Percentiles rank a stretch among this genome's conserved stretches.
Conservation (phyloP, 2,113 vertebrate species). For the Azemiops feae region DNA sequence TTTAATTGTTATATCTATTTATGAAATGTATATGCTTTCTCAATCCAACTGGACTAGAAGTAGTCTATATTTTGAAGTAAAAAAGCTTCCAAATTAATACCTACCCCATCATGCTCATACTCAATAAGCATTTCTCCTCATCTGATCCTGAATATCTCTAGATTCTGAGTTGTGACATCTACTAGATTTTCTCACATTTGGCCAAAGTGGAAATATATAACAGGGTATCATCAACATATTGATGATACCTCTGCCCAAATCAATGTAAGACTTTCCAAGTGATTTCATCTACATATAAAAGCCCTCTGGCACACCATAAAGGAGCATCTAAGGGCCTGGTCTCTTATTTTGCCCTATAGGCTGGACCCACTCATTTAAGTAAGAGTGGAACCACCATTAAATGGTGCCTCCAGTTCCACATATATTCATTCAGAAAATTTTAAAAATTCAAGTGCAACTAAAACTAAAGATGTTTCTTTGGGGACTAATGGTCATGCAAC, state of each 20-base stretch:
- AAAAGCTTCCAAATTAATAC: neutral
- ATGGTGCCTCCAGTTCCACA: neutral
- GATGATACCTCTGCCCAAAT: neutral
- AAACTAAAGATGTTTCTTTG: neutral
- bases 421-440: neutral
- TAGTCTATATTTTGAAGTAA: neutral
- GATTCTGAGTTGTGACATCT: neutral
- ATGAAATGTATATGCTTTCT: neutral
- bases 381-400: neutral
- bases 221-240: neutral
- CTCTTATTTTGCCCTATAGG: neutral
- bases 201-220: neutral
- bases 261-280: neutral
- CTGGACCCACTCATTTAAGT: neutral
- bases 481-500: neutral
- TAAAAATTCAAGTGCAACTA: neutral
- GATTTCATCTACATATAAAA: neutral
- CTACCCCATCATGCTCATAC: neutral
- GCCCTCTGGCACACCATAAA: neutral
- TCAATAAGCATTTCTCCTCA: neutral
- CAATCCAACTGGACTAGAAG: neutral
- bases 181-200: neutral
- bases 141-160: neutral
- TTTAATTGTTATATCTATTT: neutral
- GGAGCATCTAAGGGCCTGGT: neutral